Evolutionary conservation across 1,140 invertebrate genomes (phyloP), one percentile per base, ranked within the genome.

Genomic region (Bombus superbus): DNA sequence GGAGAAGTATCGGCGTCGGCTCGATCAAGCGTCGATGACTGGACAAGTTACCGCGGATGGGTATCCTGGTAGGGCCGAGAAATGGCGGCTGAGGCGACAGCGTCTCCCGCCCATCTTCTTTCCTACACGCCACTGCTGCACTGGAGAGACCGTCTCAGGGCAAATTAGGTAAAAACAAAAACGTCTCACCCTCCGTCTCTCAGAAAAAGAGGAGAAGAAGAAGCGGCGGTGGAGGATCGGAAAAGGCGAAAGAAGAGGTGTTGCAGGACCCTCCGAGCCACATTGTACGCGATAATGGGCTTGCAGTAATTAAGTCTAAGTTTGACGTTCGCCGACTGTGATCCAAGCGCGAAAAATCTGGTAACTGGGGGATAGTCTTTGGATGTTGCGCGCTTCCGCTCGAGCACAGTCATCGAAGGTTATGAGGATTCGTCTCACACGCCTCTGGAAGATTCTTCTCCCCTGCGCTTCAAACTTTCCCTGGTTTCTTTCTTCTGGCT

Each of bases 111-210:
- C 81, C 79, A 81, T 73, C 77, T 76, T 80, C 35, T 73, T 32
- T 69, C 28, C 59, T 6, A 15, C n/a, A 3, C 68, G 15, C 68
- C 53, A 22, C 57, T 71, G 32, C 18, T 53, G 18, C 28, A 13
- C 25, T 59, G 57, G 9, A 32, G 25, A 69, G 66, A 86, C 75
- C 74, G 40, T 57, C 88, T 9, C 71, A 3, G 89, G 74, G 87
- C 86, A 93, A 93, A 93, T 92, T 92, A 92, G 92, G 92, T 91
- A 92, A 93, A 93, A 93, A 93, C 92, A 93, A 93, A 93, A 92
- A 90, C 91, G 77, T 85, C 86, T 87, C 86, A 86, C 84, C 74
- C 74, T 72, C 47, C 75, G 53, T 68, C 68, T 62, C 57, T 2
- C 75, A 35, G 22, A 64, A 64, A 64, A 75, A 69, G 74, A 42